Conservation (phyloP, 2,888 invertebrate genomes). For the Choristoneura rosaceana region DNA sequence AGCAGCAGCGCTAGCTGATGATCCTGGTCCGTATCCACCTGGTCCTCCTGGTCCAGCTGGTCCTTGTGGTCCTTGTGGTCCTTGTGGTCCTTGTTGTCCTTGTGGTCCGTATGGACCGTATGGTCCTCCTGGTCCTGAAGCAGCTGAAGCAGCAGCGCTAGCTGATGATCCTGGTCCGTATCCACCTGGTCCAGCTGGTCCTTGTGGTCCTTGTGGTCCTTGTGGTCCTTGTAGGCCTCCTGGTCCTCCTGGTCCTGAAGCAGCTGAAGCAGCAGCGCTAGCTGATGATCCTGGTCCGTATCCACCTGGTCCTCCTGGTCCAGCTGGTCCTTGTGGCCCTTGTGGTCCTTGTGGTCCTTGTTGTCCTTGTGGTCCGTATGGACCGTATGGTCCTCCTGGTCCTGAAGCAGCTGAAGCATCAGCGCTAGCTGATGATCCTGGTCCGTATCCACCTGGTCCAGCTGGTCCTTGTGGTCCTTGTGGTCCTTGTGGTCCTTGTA, state of each 20-base stretch:
- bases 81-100: background rate
- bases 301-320: slow-evolving; percentile 3
- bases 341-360: background rate
- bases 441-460: slow-evolving; percentile 21
- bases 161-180: slow-evolving; percentile 24
- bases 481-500: slow-evolving; percentile 46
- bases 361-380: slow-evolving; percentile 22
- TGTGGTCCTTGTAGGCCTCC: background rate
- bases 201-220: background rate
- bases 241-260: slow-evolving; percentile 38
- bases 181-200: background rate
- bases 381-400: slow-evolving; percentile 13
- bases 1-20: background rate
- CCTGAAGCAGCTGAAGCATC: background rate
- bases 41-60: slow-evolving; percentile 18
- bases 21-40: slow-evolving; percentile 18
- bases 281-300: slow-evolving; percentile 22
- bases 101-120: background rate
- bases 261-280: slow-evolving; percentile 31
- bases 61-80: slow-evolving; percentile 6
- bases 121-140: background rate
- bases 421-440: slow-evolving; percentile 12
- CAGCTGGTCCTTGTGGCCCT: slow-evolving; percentile 4
- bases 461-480: slow-evolving; percentile 13
- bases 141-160: slow-evolving; percentile 20